Conservation (phyloP, 1,140 invertebrate species). For the Phocides pigmalion region DNA sequence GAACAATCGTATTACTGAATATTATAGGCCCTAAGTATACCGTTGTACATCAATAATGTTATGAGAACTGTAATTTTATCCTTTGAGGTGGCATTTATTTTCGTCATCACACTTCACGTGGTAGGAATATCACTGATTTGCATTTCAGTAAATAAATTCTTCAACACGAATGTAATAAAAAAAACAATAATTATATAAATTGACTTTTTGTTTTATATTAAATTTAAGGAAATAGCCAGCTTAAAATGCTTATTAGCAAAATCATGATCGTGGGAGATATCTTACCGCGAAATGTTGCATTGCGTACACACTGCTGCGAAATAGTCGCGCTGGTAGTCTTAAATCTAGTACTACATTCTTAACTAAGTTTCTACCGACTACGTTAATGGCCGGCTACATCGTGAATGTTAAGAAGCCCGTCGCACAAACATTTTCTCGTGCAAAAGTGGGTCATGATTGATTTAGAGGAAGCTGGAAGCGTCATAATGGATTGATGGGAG, state of each 20-base stretch:
- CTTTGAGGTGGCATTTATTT: conserved; percentile 11
- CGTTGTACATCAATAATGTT: conserved; percentile 9
- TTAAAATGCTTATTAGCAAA: not conserved
- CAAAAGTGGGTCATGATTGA: conserved; percentile 24
- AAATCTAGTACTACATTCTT: conserved; percentile 34
- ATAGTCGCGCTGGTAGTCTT: conserved; percentile 8
- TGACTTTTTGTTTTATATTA: not conserved
- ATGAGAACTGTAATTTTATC: conserved; percentile 9
- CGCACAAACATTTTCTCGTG: conserved; percentile 17
- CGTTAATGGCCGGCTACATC: conserved; percentile 21
- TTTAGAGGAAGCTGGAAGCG: conserved; percentile 28
- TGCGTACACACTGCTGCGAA: not conserved
- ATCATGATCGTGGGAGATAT: conserved; percentile 1
- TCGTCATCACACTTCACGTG: conserved; percentile 1
- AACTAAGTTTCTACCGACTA: conserved; percentile 27
- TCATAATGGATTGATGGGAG: conserved; percentile 43
- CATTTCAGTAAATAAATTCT: not conserved
- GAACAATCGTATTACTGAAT: conserved; percentile 32
- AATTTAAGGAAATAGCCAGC: not conserved
- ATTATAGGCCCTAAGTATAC: conserved; percentile 16
- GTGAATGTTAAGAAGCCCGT: conserved; percentile 26
- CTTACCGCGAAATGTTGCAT: conserved; percentile 3
- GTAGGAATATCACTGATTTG: not conserved
- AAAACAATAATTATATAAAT: not conserved
- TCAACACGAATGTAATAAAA: not conserved